Conservation (phyloP, 1,140 invertebrate genomes). For the Mycetomoellerius zeteki region DNA sequence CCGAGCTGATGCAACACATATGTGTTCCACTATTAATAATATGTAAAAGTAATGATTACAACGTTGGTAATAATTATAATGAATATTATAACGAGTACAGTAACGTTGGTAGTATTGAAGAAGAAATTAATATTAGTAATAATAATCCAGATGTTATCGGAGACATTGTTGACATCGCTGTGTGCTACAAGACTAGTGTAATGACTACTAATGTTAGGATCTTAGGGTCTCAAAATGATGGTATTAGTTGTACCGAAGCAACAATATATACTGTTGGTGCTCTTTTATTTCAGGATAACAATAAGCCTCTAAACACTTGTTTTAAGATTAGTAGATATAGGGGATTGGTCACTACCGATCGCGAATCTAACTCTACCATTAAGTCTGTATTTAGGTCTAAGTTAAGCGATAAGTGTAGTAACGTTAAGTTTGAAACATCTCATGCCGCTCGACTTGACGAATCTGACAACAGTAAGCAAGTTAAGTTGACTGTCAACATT, state of each 20-base stretch:
- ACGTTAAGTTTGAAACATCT: conserved; percentile 83
- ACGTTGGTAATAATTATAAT: conserved; percentile 72
- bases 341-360: conserved; percentile 70
- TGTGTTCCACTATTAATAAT: conserved; percentile 87
- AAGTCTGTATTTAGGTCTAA: conserved; percentile 86
- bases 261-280: conserved; percentile 87
- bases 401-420: conserved; percentile 84
- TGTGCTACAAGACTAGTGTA: conserved; percentile 85
- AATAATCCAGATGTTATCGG: conserved; percentile 79
- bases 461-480: conserved; percentile 76
- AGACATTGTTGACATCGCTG: conserved; percentile 82
- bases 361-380: conserved; percentile 82
- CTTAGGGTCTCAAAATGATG: conserved; percentile 85
- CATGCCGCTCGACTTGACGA: conserved; percentile 78
- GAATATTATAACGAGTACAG: conserved; percentile 72
- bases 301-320: conserved; percentile 86
- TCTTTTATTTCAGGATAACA: conserved; percentile 87
- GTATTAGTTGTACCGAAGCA: conserved; percentile 87
- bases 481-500: conserved; percentile 85
- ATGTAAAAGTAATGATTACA: conserved; percentile 81
- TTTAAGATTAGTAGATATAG: conserved; percentile 80
- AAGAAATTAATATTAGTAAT: conserved; percentile 77
- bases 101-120: conserved; percentile 71
- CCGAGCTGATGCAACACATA: conserved; percentile 86
- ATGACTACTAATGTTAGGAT: conserved; percentile 84